Evolutionary conservation across 1,140 invertebrate genomes (phyloP), one percentile per base, ranked within the genome.

Genomic region (Cephus cinctus): DNA sequence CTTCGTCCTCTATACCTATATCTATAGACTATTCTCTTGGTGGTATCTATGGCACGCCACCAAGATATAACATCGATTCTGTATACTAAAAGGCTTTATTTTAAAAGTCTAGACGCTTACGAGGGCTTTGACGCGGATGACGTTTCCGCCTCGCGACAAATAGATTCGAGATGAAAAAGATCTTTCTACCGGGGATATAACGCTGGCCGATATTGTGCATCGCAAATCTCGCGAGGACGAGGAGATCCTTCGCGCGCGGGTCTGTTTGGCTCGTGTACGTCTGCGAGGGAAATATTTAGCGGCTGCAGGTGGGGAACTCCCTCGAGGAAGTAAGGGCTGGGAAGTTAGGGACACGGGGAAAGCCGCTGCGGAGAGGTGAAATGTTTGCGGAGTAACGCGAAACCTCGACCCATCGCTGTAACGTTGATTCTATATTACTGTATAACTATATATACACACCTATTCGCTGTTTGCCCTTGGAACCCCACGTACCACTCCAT

Each of bases 351-450:
- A 18, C 9, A 47, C 48, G 32, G 36, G 41, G 45, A 53, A 47
- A 47, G 15, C 18, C 34, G 22, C 47, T 35, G 25, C 34, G 14
- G 22, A 47, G 43, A 27, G 34, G 48, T 19, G 34, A 58, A 59
- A 56, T 75, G 69, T 75, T 76, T 76, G 74, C 72, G 60, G 56
- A 71, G 74, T 67, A 76, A 75, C 65, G 61, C 69, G 69, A 75
- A 67, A 65, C 65, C 70, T 67, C 60, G 57, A 71, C 57, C 57
- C 50, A 46, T 34, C 46, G 44, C 34, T 48, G 48, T 40, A 40
- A 9, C 1, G 11, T 50, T 46, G 47, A 58, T 56, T 56, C n/a
- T n/a, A n/a, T n/a, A n/a, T n/a, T n/a, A n/a, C n/a, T n/a, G n/a
- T n/a, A n/a, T n/a, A n/a, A n/a, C n/a, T n/a, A n/a, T n/a, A n/a